Evolutionary conservation across 2,113 vertebrate species (phyloP).

Genomic region (Ailuropoda melanoleuca): DNA sequence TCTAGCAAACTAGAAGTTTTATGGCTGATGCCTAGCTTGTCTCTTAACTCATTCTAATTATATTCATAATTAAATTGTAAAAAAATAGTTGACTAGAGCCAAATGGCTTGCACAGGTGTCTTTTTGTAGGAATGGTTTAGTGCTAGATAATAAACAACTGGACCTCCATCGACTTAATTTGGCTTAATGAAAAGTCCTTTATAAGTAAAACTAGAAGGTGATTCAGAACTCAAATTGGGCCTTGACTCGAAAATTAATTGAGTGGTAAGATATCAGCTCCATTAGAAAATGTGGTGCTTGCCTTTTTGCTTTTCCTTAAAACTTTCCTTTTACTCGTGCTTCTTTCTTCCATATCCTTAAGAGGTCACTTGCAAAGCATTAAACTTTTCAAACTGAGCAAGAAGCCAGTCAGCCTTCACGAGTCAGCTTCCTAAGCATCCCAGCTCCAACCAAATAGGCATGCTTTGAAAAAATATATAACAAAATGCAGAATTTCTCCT

Average conservation of each 20-base stretch:
- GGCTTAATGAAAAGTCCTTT: conserved; percentile 73
- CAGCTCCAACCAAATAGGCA: background rate
- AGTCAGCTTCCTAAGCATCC: conserved; percentile 45
- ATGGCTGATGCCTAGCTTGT: conserved; percentile 84
- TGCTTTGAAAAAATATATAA: background rate
- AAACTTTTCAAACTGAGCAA: conserved; percentile 47
- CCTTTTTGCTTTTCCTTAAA: conserved; percentile 51
- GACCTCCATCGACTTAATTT: conserved; percentile 79
- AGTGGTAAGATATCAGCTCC: conserved; percentile 33
- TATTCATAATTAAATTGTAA: conserved; percentile 89
- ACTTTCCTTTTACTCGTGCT: conserved; percentile 46
- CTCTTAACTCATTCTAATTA: conserved; percentile 89
- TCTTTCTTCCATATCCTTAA: conserved; percentile 42
- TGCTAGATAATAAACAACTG: conserved; percentile 85
- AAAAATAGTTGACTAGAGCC: conserved; percentile 84
- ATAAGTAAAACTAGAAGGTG: conserved; percentile 72
- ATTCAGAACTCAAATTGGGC: conserved; percentile 10
- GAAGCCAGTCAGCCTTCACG: background rate
- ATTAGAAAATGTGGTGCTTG: conserved; percentile 38
- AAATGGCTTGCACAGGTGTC: conserved; percentile 90
- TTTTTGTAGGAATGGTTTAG: conserved; percentile 85
- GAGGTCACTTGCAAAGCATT: conserved; percentile 50
- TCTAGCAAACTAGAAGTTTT: conserved; percentile 82
- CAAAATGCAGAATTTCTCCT: conserved; percentile 15
- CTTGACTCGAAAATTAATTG: conserved; percentile 58